Evolutionary conservation across 2,797 vertebrate species (phyloP).

Genomic region (Hoplostethus atlanticus): DNA sequence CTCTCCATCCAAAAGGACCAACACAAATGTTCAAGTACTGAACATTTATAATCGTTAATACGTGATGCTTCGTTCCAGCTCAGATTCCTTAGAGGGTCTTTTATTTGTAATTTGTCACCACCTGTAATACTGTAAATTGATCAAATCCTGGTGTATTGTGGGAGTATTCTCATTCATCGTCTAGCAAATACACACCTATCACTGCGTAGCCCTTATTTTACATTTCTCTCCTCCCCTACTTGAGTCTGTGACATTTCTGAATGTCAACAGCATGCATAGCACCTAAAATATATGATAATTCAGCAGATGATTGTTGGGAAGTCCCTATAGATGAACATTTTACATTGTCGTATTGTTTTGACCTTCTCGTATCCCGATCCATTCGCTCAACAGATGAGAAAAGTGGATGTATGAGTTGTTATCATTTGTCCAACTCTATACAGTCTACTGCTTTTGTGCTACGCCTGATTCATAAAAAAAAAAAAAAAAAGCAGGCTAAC

Average conservation of each 20-base stretch:
- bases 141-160: too few relatives aligned
- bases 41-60: too few relatives aligned
- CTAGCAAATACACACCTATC: too few relatives aligned
- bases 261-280: constrained; percentile 65
- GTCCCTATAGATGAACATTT: constrained; percentile 57
- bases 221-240: constrained; percentile 11
- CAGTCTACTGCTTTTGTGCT: background rate
- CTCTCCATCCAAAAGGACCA: background rate
- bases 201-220: background rate
- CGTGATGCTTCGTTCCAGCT: too few relatives aligned
- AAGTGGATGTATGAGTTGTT: background rate
- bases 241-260: constrained; percentile 77
- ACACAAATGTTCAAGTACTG: background rate
- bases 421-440: background rate
- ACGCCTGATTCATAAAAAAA: too few relatives aligned
- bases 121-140: background rate
- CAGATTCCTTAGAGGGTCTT: too few relatives aligned
- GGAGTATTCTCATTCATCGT: too few relatives aligned
- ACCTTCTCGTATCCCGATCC: constrained; percentile 7
- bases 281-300: constrained; percentile 62
- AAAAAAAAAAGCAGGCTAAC: too few relatives aligned
- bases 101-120: background rate
- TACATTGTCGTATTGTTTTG: constrained; percentile 36
- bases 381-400: constrained; percentile 7
- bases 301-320: constrained; percentile 55